Percentiles rank a stretch among this genome's conserved stretches.
Evolutionary conservation across 2,113 vertebrate genomes (phyloP).

Genomic region (Junco hyemalis): DNA sequence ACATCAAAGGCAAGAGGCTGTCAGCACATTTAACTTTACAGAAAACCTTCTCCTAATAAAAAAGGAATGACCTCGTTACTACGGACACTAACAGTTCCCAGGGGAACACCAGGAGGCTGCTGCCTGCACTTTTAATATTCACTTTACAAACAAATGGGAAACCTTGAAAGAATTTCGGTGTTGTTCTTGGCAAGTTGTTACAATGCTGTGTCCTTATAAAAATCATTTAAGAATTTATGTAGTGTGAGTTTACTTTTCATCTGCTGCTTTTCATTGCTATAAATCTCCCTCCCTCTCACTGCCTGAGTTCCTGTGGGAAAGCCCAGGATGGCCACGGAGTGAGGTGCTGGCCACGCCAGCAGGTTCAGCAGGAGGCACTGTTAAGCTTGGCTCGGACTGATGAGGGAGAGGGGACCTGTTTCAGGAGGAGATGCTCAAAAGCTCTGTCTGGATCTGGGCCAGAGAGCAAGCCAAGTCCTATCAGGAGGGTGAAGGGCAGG

Average conservation of each 20-base stretch:
- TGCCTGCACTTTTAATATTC: constrained; percentile 73
- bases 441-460: background rate
- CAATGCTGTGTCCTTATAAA: constrained; percentile 63
- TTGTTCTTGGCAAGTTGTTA: constrained; percentile 71
- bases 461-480: background rate
- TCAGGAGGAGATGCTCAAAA: background rate
- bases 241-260: constrained; percentile 56
- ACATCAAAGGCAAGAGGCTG: constrained; percentile 76
- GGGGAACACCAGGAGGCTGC: constrained; percentile 58
- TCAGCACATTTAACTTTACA: constrained; percentile 78
- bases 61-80: constrained; percentile 75
- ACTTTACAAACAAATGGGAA: constrained; percentile 74
- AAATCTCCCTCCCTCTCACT: background rate
- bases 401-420: background rate
- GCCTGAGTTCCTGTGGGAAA: background rate
- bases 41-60: constrained; percentile 78
- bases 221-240: constrained; percentile 51
- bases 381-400: background rate
- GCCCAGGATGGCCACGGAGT: background rate
- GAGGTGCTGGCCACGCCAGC: background rate
- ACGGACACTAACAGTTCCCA: constrained; percentile 75
- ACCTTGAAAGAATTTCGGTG: constrained; percentile 69
- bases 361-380: constrained; percentile 21
- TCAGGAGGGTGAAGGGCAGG: background rate
- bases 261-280: background rate